phyloP scores from a whole-genome alignment of 23 tunicate species.

The Clavelina lepadiformis region DNA sequence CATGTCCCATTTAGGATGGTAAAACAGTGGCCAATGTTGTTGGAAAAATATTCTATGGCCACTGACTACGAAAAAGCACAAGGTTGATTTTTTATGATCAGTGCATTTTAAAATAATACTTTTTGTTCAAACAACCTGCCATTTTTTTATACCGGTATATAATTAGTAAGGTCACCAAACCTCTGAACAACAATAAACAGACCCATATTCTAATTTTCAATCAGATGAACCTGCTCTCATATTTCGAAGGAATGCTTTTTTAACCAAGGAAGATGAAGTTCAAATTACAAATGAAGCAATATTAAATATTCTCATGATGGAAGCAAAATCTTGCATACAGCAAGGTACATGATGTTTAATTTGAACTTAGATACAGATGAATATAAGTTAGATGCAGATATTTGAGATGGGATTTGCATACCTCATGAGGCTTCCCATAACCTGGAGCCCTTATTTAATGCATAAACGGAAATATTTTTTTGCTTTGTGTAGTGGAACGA shows the following conservation, averaged over 20 bases:
- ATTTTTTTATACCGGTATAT: not conserved
- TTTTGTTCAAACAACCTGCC: not conserved
- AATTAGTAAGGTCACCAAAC: not conserved
- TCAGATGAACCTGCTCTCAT: conserved; percentile 86
- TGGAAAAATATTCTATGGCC: conserved; percentile 58
- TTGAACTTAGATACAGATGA: no score
- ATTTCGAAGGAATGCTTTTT: conserved; percentile 77
- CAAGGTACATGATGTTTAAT: no score
- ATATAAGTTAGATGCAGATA: no score
- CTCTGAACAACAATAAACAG: not conserved
- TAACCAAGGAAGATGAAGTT: conserved; percentile 60
- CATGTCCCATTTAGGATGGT: conserved; percentile 82
- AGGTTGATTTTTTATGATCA: conserved; percentile 42
- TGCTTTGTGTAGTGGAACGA: no score
- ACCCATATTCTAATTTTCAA: not conserved
- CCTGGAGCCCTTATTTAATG: no score
- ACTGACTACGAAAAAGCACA: conserved; percentile 45
- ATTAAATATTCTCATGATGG: conserved; percentile 53
- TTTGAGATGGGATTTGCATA: no score
- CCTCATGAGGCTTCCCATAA: no score
- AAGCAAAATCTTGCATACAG: conserved; percentile 71
- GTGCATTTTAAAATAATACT: no score
- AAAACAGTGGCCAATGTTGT: conserved; percentile 70
- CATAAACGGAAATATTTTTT: no score
- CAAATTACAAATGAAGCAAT: conserved; percentile 41